Evolutionary conservation across 1,140 invertebrate species (phyloP), one percentile per base, ranked within the genome.

Genomic region (Lerema accius): DNA sequence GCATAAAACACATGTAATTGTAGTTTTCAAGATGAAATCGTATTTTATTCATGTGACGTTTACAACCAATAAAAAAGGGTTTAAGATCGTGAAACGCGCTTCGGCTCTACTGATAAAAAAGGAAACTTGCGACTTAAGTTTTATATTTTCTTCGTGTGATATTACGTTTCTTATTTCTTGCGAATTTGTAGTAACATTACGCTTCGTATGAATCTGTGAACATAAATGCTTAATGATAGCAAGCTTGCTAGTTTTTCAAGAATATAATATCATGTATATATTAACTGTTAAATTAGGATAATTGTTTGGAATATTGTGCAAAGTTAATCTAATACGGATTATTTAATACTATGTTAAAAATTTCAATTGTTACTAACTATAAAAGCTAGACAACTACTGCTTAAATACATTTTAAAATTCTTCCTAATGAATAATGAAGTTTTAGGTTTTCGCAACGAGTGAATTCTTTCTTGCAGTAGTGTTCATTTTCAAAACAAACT

Each of bases 11-110:
- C 17, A 50, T 51, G 16, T 39, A 39, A 51, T 51, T 51, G 15
- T 51, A 51, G 49, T 51, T 51, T 51, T 37, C 49, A 16, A n/a
- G 15, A 51, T 51, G 23, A 39, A 39, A 15, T 37, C 49, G 23
- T 53, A 40, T 40, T 53, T 50, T 50, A 50, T 50, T 35, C 50
- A 23, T 40, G 32, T 16, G n/a, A 53, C 37, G 16, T 53, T 53
- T 40, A 53, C 35, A 53, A 40, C 35, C 50, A 16, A 53, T 53
- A 40, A 55, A 55, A 40, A 55, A 55, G 37, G 51, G 51, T 55
- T 55, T 23, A 28, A 55, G 19, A 42, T 55, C 17, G 19, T 28
- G 11, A 55, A 40, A 42, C n/a, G 37, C 51, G 39, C 19, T 42
- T 23, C 19, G 43, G 15, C 2, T 17, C 42, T 4, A 26, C 5